phyloP scores from a whole-genome alignment of 2,888 invertebrate genomes.

The Drosophila macrospina region DNA sequence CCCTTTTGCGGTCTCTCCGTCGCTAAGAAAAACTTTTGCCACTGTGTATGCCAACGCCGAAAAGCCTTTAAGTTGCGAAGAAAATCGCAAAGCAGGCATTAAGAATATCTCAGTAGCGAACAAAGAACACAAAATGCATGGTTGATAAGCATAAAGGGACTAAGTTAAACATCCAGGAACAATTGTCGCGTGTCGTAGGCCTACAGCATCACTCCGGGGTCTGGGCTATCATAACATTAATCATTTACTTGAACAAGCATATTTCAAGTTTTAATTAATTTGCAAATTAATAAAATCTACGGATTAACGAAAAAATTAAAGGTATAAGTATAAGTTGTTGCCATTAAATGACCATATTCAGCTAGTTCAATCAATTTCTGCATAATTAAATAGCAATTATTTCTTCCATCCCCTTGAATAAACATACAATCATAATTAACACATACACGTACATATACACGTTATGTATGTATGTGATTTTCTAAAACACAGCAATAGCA shows the following conservation, averaged over 20 bases:
- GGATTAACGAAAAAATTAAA: too few relatives aligned
- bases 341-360: constrained; percentile 8
- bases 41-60: constrained; percentile 37
- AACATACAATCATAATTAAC: constrained; percentile 17
- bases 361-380: constrained; percentile 22
- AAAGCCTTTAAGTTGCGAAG: constrained; percentile 70
- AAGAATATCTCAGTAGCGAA: constrained; percentile 30
- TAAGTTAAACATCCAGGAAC: constrained; percentile 3
- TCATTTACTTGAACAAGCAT: background rate
- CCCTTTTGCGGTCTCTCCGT: constrained; percentile 60
- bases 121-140: constrained; percentile 46
- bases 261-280: constrained; percentile 29
- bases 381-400: constrained; percentile 46
- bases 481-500: constrained; percentile 3
- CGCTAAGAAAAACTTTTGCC: constrained; percentile 54
- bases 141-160: constrained; percentile 50
- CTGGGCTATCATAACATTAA: constrained; percentile 40
- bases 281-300: background rate
- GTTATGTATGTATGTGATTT: background rate
- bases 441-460: background rate
- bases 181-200: constrained; percentile 15
- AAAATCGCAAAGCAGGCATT: constrained; percentile 58
- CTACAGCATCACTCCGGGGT: constrained; percentile 9
- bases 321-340: background rate
- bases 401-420: constrained; percentile 29